Evolutionary conservation across 2,888 invertebrate species (phyloP), one percentile per base, ranked within the genome.

Genomic region (Papilio elwesi): DNA sequence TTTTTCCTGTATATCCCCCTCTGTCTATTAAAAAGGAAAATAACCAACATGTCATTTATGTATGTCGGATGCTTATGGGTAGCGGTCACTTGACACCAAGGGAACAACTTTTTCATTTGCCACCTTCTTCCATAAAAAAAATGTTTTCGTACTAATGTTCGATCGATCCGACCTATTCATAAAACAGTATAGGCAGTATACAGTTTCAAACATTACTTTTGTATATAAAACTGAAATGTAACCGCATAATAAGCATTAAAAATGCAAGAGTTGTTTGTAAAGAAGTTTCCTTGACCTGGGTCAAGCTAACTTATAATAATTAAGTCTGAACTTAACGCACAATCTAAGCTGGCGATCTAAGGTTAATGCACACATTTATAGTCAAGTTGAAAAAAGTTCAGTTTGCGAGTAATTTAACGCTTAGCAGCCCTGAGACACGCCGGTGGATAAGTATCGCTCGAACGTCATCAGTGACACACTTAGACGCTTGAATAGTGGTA

Each of bases 361-460:
- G 73, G 72, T 73, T 74, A 65, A 68, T 66, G 16, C 62, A 69
- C 62, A 72, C 67, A 72, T 74, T 74, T 72, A 65, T 15, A 72
- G 66, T 70, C 71, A 65, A n/a, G 67, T 67, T n/a, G 66, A 68
- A 66, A 74, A 71, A 71, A 59, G 48, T 73, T 62, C 16, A 70
- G 66, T 65, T 71, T 11, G 47, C 52, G 16, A 49, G 55, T 69
- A 68, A 71, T 68, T 74, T 68, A 43, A 65, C 15, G 51, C 13
- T n/a, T 38, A 52, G 52, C 43, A 70, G 48, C 53, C 26, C 51
- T 51, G 36, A 53, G 4, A 70, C 69, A 57, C 69, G 48, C 49
- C 7, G 16, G 5, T 48, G 43, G 63, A 55, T 70, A 68, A 69
- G 43, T 64, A 8, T 43, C 15, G 65, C 59, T n/a, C 52, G 53